Evolutionary conservation across 2,797 vertebrate species (phyloP).

Genomic region (Cephalopachus bancanus): DNA sequence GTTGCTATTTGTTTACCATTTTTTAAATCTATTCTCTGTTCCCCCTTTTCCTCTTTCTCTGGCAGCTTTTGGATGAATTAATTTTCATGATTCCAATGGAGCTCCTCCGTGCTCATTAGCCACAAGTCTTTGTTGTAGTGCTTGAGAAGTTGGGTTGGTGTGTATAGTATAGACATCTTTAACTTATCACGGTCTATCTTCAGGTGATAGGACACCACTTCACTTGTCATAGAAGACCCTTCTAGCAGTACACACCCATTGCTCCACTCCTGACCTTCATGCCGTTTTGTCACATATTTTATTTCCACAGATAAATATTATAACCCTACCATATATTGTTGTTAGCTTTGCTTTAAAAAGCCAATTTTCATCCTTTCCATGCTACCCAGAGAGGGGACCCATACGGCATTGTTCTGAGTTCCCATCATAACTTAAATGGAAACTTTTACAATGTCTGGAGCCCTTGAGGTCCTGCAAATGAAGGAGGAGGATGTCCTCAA

Average conservation of each 20-base stretch:
- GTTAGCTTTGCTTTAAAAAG: too few species aligned
- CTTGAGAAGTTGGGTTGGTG: neutral
- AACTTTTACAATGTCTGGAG: too few species aligned
- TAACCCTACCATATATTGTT: neutral
- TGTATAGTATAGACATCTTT: neutral
- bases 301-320: neutral
- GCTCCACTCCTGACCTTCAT: neutral
- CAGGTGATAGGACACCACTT: fast-evolving
- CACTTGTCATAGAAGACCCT: neutral
- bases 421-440: too few species aligned
- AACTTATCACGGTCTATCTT: neutral
- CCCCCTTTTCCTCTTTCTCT: neutral
- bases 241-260: neutral
- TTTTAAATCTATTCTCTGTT: neutral
- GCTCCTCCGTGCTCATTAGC: neutral
- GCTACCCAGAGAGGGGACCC: too few species aligned
- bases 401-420: too few species aligned
- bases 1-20: neutral
- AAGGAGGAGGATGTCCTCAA: too few species aligned
- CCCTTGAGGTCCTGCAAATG: too few species aligned
- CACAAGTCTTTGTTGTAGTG: neutral
- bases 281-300: neutral
- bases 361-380: too few species aligned
- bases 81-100: neutral
- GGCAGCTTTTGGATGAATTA: neutral